Percentiles rank a stretch among this genome's conserved stretches.
phyloP scores from a whole-genome alignment of 2,113 vertebrate species.

The Tragelaphus buxtoni region DNA sequence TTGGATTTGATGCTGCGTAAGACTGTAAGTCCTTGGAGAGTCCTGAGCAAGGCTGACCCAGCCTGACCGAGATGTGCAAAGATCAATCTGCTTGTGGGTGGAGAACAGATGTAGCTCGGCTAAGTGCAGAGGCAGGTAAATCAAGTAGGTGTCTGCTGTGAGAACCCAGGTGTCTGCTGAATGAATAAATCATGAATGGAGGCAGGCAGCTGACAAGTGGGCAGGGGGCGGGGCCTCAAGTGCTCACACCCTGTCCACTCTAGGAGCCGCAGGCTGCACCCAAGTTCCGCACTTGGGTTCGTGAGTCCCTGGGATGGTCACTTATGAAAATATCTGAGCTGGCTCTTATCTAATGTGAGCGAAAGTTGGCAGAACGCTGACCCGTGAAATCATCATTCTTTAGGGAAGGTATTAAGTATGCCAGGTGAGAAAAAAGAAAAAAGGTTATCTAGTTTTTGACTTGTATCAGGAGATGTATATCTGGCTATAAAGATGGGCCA shows the following conservation, averaged over 20 bases:
- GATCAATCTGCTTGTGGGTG: not conserved
- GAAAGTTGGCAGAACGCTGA: not conserved
- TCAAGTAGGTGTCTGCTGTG: fast-evolving
- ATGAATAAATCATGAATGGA: not conserved
- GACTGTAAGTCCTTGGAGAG: not conserved
- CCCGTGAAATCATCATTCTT: not conserved
- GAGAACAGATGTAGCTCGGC: not conserved
- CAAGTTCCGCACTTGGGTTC: not conserved
- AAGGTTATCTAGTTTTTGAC: not conserved
- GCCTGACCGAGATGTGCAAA: not conserved
- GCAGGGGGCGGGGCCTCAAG: not conserved
- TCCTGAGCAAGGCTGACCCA: not conserved
- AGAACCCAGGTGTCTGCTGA: not conserved
- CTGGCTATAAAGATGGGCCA: not conserved
- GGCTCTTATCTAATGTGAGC: not conserved
- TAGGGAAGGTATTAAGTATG: not conserved
- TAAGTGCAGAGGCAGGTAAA: not conserved
- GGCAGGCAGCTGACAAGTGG: not conserved
- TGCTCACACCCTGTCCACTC: not conserved
- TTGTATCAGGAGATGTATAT: not conserved
- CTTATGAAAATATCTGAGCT: not conserved
- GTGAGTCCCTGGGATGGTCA: not conserved
- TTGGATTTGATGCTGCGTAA: not conserved
- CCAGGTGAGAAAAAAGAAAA: not conserved
- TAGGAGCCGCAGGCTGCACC: not conserved